These are phyloP conservation scores for Tinamus guttatus DNA, from an alignment of 2,113 vertebrate species.

Conservation along the genomic window DNA sequence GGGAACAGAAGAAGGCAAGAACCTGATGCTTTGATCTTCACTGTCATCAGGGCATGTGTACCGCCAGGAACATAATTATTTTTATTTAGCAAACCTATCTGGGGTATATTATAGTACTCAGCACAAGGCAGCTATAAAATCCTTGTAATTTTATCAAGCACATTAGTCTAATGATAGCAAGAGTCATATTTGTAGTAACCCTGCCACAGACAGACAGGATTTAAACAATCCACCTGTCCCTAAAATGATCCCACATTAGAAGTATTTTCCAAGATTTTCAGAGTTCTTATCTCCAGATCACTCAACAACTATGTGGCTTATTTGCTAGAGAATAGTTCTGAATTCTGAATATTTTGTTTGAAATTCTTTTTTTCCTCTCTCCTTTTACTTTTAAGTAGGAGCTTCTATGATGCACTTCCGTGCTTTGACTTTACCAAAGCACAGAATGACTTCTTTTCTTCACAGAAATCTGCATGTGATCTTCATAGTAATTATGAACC, in stretches of 20 bases:
- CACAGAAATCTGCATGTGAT: neutral
- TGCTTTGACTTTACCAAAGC: neutral
- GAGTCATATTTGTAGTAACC: neutral
- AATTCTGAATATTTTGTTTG: conserved; percentile 31
- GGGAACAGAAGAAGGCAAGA: neutral
- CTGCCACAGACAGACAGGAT: neutral
- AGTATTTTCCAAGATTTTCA: neutral
- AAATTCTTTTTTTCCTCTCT: neutral
- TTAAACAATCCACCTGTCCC: neutral
- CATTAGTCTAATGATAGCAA: neutral
- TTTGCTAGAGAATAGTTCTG: neutral
- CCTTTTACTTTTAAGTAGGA: neutral
- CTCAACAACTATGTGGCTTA: neutral
- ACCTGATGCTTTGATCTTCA: neutral
- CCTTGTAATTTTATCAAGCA: conserved; percentile 18
- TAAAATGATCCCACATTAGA: neutral
- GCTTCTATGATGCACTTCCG: neutral
- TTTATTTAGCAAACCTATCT: conserved; percentile 8
- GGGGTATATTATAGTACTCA: neutral
- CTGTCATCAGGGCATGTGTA: neutral
- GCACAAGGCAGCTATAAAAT: conserved; percentile 10
- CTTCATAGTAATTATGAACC: neutral
- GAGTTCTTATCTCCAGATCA: neutral
- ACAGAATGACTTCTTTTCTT: neutral
- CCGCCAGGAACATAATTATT: neutral